Conservation (phyloP, 2,888 invertebrate genomes). For the Dryomyza anilis region DNA sequence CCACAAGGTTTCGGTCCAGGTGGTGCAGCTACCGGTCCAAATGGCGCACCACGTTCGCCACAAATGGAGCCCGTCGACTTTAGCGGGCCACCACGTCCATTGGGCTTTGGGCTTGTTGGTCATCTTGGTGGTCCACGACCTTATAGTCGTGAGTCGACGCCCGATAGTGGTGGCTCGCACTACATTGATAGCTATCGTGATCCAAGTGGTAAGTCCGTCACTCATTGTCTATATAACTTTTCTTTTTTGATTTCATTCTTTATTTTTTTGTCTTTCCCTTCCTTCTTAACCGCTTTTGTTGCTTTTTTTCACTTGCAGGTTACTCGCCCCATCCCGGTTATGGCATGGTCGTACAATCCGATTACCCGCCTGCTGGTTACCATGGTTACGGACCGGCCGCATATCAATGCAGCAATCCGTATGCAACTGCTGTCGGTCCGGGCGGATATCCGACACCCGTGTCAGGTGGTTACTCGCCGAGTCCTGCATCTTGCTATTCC, state of each 20-base stretch:
- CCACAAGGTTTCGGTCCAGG: conserved; percentile 65
- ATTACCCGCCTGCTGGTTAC: conserved; percentile 79
- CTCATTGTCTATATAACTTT: neutral
- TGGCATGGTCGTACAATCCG: conserved; percentile 79
- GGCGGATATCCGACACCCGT: conserved; percentile 73
- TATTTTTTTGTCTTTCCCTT: neutral
- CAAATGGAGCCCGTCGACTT: conserved; percentile 77
- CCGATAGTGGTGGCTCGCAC: conserved; percentile 87
- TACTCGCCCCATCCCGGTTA: conserved; percentile 88
- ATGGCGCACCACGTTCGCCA: conserved; percentile 64
- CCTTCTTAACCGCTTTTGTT: conserved; percentile 1
- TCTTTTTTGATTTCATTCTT: neutral
- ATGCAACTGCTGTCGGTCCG: conserved; percentile 61
- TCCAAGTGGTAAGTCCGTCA: conserved; percentile 73
- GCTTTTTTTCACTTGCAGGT: conserved; percentile 62
- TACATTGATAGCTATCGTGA: conserved; percentile 88
- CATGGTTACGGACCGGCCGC: conserved; percentile 72
- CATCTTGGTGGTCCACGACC: conserved; percentile 69
- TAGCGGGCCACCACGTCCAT: conserved; percentile 70
- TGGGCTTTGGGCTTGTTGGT: conserved; percentile 65
- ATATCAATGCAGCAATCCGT: conserved; percentile 64
- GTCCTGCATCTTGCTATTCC: conserved; percentile 75
- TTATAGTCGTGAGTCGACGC: conserved; percentile 87
- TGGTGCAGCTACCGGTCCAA: conserved; percentile 48
- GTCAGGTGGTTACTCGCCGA: conserved; percentile 72